Conservation (phyloP, 1,140 invertebrate genomes). For the Cydia fagiglandana region DNA sequence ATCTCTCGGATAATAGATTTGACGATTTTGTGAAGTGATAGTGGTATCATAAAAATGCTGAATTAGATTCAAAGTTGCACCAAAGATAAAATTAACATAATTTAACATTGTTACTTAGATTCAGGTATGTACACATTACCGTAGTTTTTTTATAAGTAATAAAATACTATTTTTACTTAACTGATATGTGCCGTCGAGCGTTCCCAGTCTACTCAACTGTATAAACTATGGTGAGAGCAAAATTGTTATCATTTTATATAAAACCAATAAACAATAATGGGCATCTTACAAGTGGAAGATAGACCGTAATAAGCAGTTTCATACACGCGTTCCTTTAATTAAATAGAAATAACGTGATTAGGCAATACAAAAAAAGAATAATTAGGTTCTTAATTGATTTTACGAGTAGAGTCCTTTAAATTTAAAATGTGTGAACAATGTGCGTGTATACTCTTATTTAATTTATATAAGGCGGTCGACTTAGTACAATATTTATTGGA, state of each 20-base stretch:
- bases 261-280: neutral
- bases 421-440: no score
- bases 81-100: neutral
- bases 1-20: constrained; percentile 30
- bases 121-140: constrained; percentile 1
- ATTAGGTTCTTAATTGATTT: no score
- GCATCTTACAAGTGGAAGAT: no score
- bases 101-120: constrained; percentile 1
- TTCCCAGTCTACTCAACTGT: neutral
- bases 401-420: no score
- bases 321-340: no score
- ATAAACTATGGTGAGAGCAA: neutral
- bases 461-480: no score
- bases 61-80: neutral
- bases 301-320: no score
- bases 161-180: neutral
- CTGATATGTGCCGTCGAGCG: neutral
- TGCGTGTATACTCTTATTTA: no score
- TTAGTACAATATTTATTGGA: no score
- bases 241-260: neutral
- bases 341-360: no score
- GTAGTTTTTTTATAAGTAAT: neutral
- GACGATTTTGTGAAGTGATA: constrained; percentile 32
- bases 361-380: no score
- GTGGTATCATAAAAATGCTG: constrained; percentile 11